Conservation (phyloP, 2,797 vertebrate species). For the Falco columbarius region DNA sequence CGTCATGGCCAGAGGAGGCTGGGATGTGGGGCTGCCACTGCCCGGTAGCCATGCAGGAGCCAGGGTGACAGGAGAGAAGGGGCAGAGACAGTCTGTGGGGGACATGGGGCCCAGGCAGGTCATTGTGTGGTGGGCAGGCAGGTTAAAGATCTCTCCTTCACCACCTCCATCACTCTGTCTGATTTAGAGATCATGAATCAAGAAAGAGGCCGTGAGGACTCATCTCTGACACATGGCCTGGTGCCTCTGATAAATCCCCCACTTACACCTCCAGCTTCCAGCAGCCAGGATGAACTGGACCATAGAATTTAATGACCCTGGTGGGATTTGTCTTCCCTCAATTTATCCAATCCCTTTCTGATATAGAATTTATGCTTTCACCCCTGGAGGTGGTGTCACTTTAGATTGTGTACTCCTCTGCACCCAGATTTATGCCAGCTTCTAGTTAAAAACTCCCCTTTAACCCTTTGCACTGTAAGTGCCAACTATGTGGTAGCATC, state of each 20-base stretch:
- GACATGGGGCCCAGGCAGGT: too few relatives aligned
- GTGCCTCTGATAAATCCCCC: not conserved
- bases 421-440: not conserved
- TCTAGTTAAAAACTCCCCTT: not conserved
- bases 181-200: not conserved
- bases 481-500: not conserved
- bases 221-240: not conserved
- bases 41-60: rapidly evolving
- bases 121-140: rapidly evolving
- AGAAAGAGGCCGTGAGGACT: not conserved
- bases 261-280: not conserved
- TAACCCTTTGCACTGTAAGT: not conserved
- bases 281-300: not conserved
- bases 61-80: not conserved
- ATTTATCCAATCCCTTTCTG: conserved; percentile 3
- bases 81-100: not conserved
- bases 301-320: not conserved
- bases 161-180: not conserved
- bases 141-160: not conserved
- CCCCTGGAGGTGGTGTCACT: not conserved
- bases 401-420: not conserved
- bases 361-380: conserved; percentile 19
- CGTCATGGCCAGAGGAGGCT: rapidly evolving
- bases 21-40: not conserved
- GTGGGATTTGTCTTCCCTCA: not conserved